Conservation (phyloP, 2,113 vertebrate genomes). For the Callospermophilus lateralis region DNA sequence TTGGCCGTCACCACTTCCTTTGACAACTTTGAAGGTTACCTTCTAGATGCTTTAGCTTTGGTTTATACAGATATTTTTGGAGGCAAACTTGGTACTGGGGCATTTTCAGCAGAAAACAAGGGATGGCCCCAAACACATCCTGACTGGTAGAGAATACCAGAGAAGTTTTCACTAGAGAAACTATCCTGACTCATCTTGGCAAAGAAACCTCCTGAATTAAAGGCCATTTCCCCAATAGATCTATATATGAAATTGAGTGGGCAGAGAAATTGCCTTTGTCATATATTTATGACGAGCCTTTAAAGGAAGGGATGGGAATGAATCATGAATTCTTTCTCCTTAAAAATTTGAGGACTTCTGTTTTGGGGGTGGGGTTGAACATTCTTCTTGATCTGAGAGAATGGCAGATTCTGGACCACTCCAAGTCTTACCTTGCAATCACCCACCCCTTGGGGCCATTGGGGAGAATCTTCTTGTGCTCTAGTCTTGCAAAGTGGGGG, state of each 20-base stretch:
- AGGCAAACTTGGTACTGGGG: background rate
- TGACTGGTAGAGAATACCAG: background rate
- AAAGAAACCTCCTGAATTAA: background rate
- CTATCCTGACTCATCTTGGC: background rate
- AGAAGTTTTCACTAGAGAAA: background rate
- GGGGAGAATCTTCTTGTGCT: background rate
- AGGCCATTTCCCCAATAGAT: background rate
- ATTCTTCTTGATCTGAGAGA: background rate
- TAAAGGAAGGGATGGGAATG: background rate
- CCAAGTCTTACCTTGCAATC: background rate
- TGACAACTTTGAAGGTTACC: background rate
- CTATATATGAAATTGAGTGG: background rate
- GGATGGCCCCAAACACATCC: background rate
- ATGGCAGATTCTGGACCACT: background rate
- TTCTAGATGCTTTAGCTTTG: background rate
- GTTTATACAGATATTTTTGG: background rate
- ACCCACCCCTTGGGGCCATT: fast-evolving
- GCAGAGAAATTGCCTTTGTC: background rate
- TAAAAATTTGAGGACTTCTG: background rate
- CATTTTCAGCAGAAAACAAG: background rate
- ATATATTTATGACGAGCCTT: background rate
- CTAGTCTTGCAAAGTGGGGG: background rate
- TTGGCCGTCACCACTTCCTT: background rate
- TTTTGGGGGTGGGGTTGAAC: background rate
- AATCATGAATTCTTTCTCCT: background rate